Percentiles rank a stretch among this genome's conserved stretches.
These are phyloP conservation scores for Ornithoptera priamus DNA, from an alignment of 2,888 invertebrate genomes.

Conservation along the genomic window DNA sequence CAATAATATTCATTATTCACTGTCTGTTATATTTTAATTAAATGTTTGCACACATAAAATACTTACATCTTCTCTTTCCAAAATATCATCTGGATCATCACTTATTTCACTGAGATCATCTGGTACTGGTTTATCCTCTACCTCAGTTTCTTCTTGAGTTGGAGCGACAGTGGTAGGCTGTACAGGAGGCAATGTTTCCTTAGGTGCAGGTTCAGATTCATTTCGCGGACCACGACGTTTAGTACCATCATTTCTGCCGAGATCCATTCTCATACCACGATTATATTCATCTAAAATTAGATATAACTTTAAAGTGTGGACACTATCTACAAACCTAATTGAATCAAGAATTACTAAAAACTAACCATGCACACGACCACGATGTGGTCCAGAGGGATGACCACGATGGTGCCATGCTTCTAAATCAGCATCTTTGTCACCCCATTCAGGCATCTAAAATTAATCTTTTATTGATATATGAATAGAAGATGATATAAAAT, in stretches of 20 bases:
- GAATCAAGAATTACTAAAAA: not conserved
- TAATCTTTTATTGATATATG: conserved; percentile 9
- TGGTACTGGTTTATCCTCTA: conserved; percentile 78
- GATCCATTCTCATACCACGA: conserved; percentile 67
- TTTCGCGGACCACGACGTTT: conserved; percentile 63
- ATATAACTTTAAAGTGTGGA: not conserved
- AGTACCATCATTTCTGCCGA: conserved; percentile 54
- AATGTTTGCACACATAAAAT: conserved; percentile 3
- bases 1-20: conserved; percentile 12
- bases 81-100: conserved; percentile 93
- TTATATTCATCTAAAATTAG: conserved; percentile 62
- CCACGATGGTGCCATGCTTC: conserved; percentile 76
- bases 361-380: conserved; percentile 72
- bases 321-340: conserved; percentile 11
- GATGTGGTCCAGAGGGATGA: conserved; percentile 69
- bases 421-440: conserved; percentile 72
- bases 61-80: conserved; percentile 86
- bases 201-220: conserved; percentile 57
- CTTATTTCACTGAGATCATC: conserved; percentile 93
- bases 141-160: conserved; percentile 63
- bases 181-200: conserved; percentile 59
- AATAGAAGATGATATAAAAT: not conserved
- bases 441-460: conserved; percentile 74
- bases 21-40: not conserved
- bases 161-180: conserved; percentile 51